Evolutionary conservation across 2,797 vertebrate species (phyloP), one percentile per base, ranked within the genome.

Genomic region (Austrolebias charrua): DNA sequence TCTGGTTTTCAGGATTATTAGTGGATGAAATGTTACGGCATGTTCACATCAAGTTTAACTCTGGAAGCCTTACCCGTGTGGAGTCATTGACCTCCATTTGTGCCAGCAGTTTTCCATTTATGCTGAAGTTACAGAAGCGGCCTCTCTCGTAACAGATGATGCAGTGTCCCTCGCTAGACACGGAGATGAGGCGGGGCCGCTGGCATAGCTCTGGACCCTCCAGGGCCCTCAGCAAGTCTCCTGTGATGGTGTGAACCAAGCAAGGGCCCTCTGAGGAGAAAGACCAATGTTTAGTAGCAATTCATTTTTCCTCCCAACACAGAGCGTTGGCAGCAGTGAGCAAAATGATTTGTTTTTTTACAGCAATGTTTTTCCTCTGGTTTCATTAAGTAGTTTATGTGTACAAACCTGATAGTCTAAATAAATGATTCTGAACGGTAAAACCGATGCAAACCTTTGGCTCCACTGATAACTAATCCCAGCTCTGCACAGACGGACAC

Each of bases 51-150:
- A 42, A 11, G 8, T 1, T 5, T 15, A 18, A 35, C n/a, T 19
- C n/a, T 2, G 0, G 38, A 12, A 50, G 60, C 19, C 90, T 63
- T 91, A 99, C 98, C 91, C 96, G 93, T 28, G 96, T 96, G 68
- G 96, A 96, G 76, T 99, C 97, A 35, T 94, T 98, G 90, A 99
- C 95, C 84, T 99, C 97, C 97, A 99, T 99, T 79, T 99, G 96
- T 63, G 95, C 97, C 88, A 99, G 90, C 79, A 97, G 94, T 83
- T 99, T 99, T 45, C 98, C 97, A 14, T 99, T 99, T 77, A 99
- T 99, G 93, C 98, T 99, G 91, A 99, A 99, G 90, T 98, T 99
- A 92, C 96, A 98, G 93, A 99, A 98, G 56, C 94, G 93, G 20
- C 98, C 97, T 73, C 98, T 88, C 80, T 99, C 97, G 2, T 98